Base-by-base conservation (phyloP, 2,113 vertebrate species). In the Gymnogyps californianus region DNA sequence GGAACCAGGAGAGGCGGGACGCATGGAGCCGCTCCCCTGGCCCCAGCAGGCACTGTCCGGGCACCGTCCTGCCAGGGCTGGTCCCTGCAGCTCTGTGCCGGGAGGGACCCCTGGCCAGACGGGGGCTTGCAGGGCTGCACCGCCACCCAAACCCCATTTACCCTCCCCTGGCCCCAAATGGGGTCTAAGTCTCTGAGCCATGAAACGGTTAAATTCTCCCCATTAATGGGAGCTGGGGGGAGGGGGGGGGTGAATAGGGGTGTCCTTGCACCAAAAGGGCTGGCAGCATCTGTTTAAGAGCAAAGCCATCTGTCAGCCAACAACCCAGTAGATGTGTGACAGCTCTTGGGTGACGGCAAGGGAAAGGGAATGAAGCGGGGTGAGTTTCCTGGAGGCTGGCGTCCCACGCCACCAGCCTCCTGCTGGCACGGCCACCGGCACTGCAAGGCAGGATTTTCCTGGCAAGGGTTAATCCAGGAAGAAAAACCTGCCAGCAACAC, bases 401-500 rank as follows among this genome's bases (percentile, higher is more conserved):
- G 2, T 21, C 88, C 71, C 44, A 20, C 13, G 7, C 69, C 91
- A 15, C 34, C 84, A 32, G 52, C 42, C 29, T 55, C 44, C 3
- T 2, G 29, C 65, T 54, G 29, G 81, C 71, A 55, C 1, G 3
- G 80, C 64, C 82, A 40, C 42, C 2, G 1, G 57, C 80, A 14
- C n/a, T 3, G 29, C 55, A 1, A 74, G 69, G 67, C 58, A 28
- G 36, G 28, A 14, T 44, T 51, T 51, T 54, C 90, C 84, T 6
- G 64, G 44, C 18, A 95, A 91, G 92, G 87, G 93, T 95, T 85
- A 93, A 93, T 62, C 34, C 34, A 1, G 31, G 67, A 11, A 61
- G 80, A 59, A 83, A 86, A 95, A 79, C 6, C 80, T 94, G 95
- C 87, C 90, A 95, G 89, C 93, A 81, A 6, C 77, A 13, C 95